These are phyloP conservation scores for Gnatocerus cornutus DNA, from an alignment of 2,888 invertebrate genomes.

Conservation along the genomic window DNA sequence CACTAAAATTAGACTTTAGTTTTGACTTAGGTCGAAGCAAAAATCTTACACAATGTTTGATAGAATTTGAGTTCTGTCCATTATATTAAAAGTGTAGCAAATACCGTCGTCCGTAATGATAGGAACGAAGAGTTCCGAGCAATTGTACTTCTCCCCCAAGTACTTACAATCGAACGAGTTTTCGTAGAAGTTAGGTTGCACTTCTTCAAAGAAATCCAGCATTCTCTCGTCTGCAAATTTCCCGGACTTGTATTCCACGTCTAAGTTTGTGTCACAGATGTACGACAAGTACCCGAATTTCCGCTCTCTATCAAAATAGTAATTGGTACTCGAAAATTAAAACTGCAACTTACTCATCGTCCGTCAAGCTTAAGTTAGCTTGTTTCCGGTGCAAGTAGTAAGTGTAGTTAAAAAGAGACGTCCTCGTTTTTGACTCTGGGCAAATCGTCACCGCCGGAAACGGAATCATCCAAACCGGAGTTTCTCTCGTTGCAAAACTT, in stretches of 20 bases:
- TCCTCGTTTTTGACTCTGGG: conserved; percentile 45
- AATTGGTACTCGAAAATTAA: not conserved
- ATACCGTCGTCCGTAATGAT: conserved; percentile 52
- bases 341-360: conserved; percentile 48
- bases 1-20: conserved; percentile 39
- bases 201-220: conserved; percentile 33
- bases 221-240: conserved; percentile 20
- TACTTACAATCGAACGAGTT: conserved; percentile 49
- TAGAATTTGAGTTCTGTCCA: conserved; percentile 46
- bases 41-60: conserved; percentile 45
- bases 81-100: conserved; percentile 51
- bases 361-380: conserved; percentile 32
- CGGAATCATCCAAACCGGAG: conserved; percentile 76
- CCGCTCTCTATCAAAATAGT: conserved; percentile 43
- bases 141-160: conserved; percentile 44
- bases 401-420: conserved; percentile 49
- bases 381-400: conserved; percentile 40
- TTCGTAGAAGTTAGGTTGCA: conserved; percentile 49
- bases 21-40: not conserved
- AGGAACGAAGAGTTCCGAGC: conserved; percentile 49
- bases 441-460: conserved; percentile 63
- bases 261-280: conserved; percentile 44
- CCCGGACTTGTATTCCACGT: conserved; percentile 25
- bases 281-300: conserved; percentile 51
- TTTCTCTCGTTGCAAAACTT: conserved; percentile 81